These are phyloP conservation scores for Spinus olivaceus DNA, from an alignment of 2,797 vertebrate species.

Conservation along the genomic window DNA sequence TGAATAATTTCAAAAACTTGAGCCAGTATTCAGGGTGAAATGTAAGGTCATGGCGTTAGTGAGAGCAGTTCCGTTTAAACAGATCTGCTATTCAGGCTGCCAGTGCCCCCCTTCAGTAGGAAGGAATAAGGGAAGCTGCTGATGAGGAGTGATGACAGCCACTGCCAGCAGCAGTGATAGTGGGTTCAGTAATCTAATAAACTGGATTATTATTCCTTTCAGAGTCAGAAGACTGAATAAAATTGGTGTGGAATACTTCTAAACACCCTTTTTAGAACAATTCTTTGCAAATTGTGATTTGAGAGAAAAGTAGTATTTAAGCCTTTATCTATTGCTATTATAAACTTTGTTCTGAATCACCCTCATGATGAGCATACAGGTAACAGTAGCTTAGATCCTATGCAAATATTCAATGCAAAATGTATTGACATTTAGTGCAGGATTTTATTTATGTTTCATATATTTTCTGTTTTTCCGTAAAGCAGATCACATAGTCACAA, in stretches of 20 bases:
- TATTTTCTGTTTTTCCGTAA: neutral
- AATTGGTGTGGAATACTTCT: neutral
- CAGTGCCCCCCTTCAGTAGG: neutral
- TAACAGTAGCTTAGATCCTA: neutral
- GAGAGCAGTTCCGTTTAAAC: conserved; percentile 23
- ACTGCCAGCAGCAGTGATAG: conserved; percentile 27
- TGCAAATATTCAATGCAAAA: neutral
- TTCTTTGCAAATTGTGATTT: neutral
- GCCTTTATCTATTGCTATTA: neutral
- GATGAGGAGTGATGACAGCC: conserved; percentile 44
- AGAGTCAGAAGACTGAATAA: conserved; percentile 1
- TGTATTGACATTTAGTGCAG: neutral
- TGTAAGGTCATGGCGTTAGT: neutral
- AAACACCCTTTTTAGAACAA: neutral
- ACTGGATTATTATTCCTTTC: neutral
- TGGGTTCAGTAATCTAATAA: neutral
- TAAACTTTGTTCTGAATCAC: neutral
- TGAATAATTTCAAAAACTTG: neutral
- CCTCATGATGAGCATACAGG: neutral
- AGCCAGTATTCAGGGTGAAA: neutral
- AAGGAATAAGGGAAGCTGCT: conserved; percentile 37
- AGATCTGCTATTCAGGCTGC: conserved; percentile 19
- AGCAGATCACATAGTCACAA: neutral
- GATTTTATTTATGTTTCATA: neutral
- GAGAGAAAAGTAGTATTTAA: neutral